phyloP scores from a whole-genome alignment of 2,888 invertebrate genomes.

The Blastobasis adustella region DNA sequence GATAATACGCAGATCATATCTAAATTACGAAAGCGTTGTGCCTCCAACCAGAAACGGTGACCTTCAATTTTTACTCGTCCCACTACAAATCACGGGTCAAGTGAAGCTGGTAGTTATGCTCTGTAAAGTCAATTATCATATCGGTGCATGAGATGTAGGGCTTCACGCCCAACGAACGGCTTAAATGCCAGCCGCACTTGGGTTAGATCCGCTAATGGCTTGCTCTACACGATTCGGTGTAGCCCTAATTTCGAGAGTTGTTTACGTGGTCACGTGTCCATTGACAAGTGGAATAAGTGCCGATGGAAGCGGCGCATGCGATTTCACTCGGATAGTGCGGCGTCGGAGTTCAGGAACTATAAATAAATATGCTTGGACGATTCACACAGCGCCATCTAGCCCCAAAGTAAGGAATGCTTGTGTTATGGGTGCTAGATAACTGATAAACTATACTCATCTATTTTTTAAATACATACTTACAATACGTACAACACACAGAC shows the following conservation, averaged over 20 bases:
- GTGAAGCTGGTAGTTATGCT: slow-evolving; percentile 8
- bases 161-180: slow-evolving; percentile 35
- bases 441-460: too few relatives aligned
- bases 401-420: too few relatives aligned
- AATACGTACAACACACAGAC: too few relatives aligned
- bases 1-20: slow-evolving; percentile 34
- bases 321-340: too few relatives aligned
- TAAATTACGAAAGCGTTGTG: slow-evolving; percentile 27
- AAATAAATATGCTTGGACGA: too few relatives aligned
- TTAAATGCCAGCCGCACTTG: slow-evolving; percentile 19
- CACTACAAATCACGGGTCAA: slow-evolving; percentile 4
- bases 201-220: slow-evolving; percentile 16
- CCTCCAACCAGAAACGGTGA: too few relatives aligned
- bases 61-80: too few relatives aligned
- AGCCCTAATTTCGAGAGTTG: slow-evolving; percentile 1
- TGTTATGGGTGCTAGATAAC: too few relatives aligned
- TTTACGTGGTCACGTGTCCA: background rate
- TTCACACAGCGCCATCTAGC: too few relatives aligned
- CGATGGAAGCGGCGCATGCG: background rate
- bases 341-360: too few relatives aligned
- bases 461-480: too few relatives aligned
- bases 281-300: background rate
- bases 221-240: slow-evolving; percentile 4
- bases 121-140: slow-evolving; percentile 23
- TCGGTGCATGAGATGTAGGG: slow-evolving; percentile 27